Evolutionary conservation across 2,113 vertebrate genomes (phyloP).

Genomic region (Hirundichthys speculiger): DNA sequence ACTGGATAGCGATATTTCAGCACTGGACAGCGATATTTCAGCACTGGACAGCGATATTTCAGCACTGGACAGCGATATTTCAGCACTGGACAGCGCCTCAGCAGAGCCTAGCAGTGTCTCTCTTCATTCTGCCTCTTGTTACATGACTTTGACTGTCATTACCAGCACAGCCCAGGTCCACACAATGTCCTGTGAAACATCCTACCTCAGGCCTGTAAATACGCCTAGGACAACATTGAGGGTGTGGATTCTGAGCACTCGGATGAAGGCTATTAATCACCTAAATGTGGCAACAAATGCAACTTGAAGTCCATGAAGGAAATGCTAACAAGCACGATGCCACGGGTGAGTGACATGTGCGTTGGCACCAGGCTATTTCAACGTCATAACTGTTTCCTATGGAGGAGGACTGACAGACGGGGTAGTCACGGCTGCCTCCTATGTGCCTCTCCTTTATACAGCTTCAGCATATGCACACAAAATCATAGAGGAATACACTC

Average conservation of each 20-base stretch:
- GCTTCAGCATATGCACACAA: neutral
- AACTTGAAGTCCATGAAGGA: neutral
- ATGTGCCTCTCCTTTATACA: neutral
- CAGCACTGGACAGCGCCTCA: slow-evolving; percentile 73
- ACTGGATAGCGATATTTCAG: slow-evolving; percentile 69
- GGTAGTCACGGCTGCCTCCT: slow-evolving; percentile 55
- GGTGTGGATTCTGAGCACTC: slow-evolving; percentile 37
- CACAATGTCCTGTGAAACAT: slow-evolving; percentile 17
- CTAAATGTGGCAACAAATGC: neutral
- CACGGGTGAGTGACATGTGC: slow-evolving; percentile 8
- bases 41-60: slow-evolving; percentile 46
- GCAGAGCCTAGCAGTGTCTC: slow-evolving; percentile 12
- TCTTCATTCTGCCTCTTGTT: slow-evolving; percentile 18
- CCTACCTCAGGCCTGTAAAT: slow-evolving; percentile 13
- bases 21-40: slow-evolving; percentile 65
- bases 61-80: slow-evolving; percentile 70
- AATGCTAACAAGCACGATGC: neutral
- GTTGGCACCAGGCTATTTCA: slow-evolving; percentile 7
- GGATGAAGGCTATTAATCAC: neutral
- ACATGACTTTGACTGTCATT: neutral
- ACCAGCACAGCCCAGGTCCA: neutral
- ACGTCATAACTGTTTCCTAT: slow-evolving; percentile 9
- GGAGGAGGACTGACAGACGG: slow-evolving; percentile 10
- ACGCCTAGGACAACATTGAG: slow-evolving; percentile 31
- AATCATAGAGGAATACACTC: neutral